A percentile compares a stretch with the other conserved stretches of the same genome.
phyloP scores from a whole-genome alignment of 2,113 vertebrate species.

The Phalacrocorax aristotelis region DNA sequence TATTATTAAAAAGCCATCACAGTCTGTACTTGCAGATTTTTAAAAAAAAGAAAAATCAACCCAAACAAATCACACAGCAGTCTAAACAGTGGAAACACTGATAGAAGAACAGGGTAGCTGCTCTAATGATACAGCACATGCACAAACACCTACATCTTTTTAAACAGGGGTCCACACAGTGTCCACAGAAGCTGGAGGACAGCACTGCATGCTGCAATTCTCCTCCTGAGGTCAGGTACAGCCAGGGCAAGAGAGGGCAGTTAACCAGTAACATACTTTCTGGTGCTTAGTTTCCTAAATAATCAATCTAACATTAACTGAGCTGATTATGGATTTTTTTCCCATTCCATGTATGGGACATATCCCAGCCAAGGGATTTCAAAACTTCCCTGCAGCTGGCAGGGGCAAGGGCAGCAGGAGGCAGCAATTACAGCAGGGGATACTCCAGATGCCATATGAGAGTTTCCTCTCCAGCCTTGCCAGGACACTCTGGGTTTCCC shows the following conservation, averaged over 20 bases:
- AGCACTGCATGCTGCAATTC: not conserved
- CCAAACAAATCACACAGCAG: not conserved
- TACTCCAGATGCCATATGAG: not conserved
- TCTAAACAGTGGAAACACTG: not conserved
- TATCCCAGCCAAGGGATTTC: not conserved
- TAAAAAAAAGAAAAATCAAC: not conserved
- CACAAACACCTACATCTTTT: not conserved
- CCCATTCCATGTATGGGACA: not conserved
- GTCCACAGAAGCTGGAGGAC: not conserved
- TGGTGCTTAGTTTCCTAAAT: not conserved
- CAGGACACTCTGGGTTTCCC: not conserved
- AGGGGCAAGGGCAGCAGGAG: not conserved
- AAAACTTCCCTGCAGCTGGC: not conserved
- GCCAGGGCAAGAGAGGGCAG: not conserved
- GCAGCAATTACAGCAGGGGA: not conserved
- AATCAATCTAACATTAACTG: not conserved
- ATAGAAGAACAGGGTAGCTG: not conserved
- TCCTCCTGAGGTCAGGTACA: not conserved
- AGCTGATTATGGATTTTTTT: not conserved
- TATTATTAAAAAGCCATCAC: not conserved
- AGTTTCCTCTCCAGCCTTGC: not conserved
- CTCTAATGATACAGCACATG: not conserved
- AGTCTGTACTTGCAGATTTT: not conserved
- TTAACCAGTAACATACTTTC: not conserved
- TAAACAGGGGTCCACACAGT: not conserved